Percentiles rank a stretch among this genome's conserved stretches.
phyloP scores from a whole-genome alignment of 2,113 vertebrate species.

The Burhinus bistriatus region DNA sequence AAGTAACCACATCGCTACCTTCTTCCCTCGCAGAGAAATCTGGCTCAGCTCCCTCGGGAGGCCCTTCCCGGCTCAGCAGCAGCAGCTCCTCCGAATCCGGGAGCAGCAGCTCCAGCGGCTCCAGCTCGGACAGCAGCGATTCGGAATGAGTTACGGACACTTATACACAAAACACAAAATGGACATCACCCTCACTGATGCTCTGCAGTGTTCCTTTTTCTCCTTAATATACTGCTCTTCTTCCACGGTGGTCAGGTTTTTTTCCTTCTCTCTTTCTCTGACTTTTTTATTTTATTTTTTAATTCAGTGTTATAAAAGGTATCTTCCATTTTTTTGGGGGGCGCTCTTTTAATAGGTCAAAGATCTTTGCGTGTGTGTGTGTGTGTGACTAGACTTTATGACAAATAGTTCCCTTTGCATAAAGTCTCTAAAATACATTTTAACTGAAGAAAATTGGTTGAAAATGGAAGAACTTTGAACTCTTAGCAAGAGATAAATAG shows the following conservation, averaged over 20 bases:
- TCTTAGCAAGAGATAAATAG: constrained; percentile 19
- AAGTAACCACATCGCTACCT: not conserved
- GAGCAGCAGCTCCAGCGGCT: constrained; percentile 85
- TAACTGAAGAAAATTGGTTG: not conserved
- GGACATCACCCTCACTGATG: not conserved
- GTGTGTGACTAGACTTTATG: constrained; percentile 53
- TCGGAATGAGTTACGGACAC: constrained; percentile 64
- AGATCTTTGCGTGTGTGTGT: constrained; percentile 27
- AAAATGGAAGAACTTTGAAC: constrained; percentile 9
- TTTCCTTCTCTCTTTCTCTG: not conserved
- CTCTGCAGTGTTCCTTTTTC: constrained; percentile 23
- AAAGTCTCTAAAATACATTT: constrained; percentile 56
- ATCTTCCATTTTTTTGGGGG: constrained; percentile 18
- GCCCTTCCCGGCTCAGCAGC: constrained; percentile 78
- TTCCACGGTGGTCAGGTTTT: constrained; percentile 56
- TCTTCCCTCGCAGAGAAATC: constrained; percentile 81
- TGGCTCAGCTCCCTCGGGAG: constrained; percentile 75
- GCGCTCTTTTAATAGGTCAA: constrained; percentile 55
- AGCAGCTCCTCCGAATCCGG: constrained; percentile 87
- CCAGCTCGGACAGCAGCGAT: constrained; percentile 89
- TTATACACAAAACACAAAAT: not conserved
- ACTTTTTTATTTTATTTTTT: constrained; percentile 25
- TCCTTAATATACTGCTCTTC: constrained; percentile 37
- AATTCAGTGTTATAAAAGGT: constrained; percentile 66
- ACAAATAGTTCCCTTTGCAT: constrained; percentile 32